Percentiles rank a stretch among this genome's conserved stretches.
These are phyloP conservation scores for Nysson spinosus DNA, from an alignment of 2,888 invertebrate species.

Conservation along the genomic window DNA sequence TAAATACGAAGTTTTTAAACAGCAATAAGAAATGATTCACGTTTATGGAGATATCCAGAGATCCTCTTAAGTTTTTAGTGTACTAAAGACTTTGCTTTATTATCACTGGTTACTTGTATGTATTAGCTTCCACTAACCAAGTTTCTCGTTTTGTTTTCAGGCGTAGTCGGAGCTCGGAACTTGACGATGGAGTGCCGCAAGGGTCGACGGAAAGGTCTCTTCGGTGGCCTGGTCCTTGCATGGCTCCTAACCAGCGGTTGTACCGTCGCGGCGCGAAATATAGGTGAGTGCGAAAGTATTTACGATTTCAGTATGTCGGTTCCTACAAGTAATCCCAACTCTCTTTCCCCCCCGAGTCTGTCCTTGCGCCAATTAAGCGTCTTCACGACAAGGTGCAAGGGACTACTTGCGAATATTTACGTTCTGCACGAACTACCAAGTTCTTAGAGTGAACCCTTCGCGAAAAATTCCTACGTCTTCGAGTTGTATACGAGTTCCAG, in stretches of 20 bases:
- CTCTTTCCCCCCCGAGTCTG: slow-evolving; percentile 15
- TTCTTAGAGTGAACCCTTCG: background rate
- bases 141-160: slow-evolving; percentile 60
- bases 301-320: slow-evolving; percentile 50
- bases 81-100: no score
- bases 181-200: slow-evolving; percentile 76
- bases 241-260: slow-evolving; percentile 73
- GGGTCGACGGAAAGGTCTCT: slow-evolving; percentile 75
- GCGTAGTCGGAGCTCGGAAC: slow-evolving; percentile 74
- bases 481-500: slow-evolving; percentile 13
- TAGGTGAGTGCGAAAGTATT: slow-evolving; percentile 67
- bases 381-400: slow-evolving; percentile 25
- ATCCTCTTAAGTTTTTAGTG: no score
- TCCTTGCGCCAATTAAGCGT: slow-evolving; percentile 55
- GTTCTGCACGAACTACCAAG: slow-evolving; percentile 28
- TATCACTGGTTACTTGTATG: background rate
- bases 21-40: no score
- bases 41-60: no score
- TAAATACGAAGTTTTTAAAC: no score
- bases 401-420: slow-evolving; percentile 46
- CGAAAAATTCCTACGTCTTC: slow-evolving; percentile 23
- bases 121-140: slow-evolving; percentile 3
- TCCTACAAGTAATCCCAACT: slow-evolving; percentile 17
- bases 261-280: slow-evolving; percentile 72
- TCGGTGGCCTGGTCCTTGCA: slow-evolving; percentile 71